A percentile compares a stretch with the other conserved stretches of the same genome.
Conservation (phyloP, 2,888 invertebrate species). For the Cheilosia urbana region DNA sequence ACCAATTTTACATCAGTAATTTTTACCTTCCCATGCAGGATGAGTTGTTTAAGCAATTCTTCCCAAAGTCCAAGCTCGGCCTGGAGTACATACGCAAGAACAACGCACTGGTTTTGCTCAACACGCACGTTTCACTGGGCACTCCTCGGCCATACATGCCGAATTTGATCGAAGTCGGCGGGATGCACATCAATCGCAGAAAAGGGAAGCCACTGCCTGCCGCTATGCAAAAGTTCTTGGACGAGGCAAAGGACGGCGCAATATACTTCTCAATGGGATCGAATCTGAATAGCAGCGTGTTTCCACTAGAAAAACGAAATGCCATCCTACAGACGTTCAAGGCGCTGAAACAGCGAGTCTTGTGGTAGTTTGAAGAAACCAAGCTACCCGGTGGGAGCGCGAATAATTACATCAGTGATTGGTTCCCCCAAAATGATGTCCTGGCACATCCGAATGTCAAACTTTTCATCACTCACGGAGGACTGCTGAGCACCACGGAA, state of each 20-base stretch:
- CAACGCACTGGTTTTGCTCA: slow-evolving; percentile 81
- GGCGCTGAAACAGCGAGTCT: slow-evolving; percentile 81
- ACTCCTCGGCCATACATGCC: slow-evolving; percentile 82
- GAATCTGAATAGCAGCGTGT: slow-evolving; percentile 79
- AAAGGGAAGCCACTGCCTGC: slow-evolving; percentile 79
- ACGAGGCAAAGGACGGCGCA: slow-evolving; percentile 83
- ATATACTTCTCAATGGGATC: slow-evolving; percentile 85
- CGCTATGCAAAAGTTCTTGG: slow-evolving; percentile 82
- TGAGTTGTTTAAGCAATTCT: slow-evolving; percentile 78
- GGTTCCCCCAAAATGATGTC: slow-evolving; percentile 84
- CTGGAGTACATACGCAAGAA: slow-evolving; percentile 79
- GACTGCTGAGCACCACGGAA: slow-evolving; percentile 84
- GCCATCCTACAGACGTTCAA: slow-evolving; percentile 79
- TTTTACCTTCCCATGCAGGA: slow-evolving; percentile 80
- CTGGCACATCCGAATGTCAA: slow-evolving; percentile 84
- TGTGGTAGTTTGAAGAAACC: slow-evolving; percentile 84
- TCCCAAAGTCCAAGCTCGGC: slow-evolving; percentile 78
- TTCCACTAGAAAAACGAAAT: slow-evolving; percentile 78
- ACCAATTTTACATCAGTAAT: slow-evolving; percentile 77
- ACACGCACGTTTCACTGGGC: slow-evolving; percentile 81
- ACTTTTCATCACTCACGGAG: slow-evolving; percentile 84
- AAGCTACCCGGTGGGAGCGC: slow-evolving; percentile 79
- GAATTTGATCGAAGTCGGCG: slow-evolving; percentile 83
- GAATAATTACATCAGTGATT: slow-evolving; percentile 82
- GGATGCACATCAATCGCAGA: slow-evolving; percentile 81